phyloP scores from a whole-genome alignment of 2,113 vertebrate genomes.

The Alouatta palliata region DNA sequence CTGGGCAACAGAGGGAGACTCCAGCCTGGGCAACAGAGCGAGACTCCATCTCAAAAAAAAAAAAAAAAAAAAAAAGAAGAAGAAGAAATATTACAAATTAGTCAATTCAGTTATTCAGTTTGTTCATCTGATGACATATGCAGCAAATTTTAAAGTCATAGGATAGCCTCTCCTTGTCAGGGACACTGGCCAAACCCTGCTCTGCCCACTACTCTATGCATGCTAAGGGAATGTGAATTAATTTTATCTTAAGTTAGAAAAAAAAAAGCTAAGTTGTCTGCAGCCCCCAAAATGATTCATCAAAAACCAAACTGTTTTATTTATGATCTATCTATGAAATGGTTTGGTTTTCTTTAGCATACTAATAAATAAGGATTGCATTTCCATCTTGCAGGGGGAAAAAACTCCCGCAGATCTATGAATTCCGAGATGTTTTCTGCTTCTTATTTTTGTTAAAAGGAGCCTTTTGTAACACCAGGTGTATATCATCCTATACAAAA shows the following conservation, averaged over 20 bases:
- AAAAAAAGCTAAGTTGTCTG: slow-evolving; percentile 45
- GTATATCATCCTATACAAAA: slow-evolving; percentile 12
- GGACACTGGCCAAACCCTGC: background rate
- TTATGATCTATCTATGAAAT: slow-evolving; percentile 23
- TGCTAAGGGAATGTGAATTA: background rate
- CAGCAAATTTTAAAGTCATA: slow-evolving; percentile 38
- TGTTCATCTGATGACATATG: background rate
- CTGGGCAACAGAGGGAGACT: no score
- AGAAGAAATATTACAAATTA: slow-evolving; percentile 16
- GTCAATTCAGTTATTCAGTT: background rate
- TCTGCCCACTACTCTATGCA: background rate
- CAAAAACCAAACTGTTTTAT: slow-evolving; percentile 30
- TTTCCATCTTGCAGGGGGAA: background rate
- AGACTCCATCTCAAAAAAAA: no score
- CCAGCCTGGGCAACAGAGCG: no score
- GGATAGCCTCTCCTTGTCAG: background rate
- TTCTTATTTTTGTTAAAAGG: slow-evolving; percentile 42
- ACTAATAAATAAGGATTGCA: background rate
- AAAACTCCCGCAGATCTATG: background rate
- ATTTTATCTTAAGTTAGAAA: slow-evolving; percentile 25
- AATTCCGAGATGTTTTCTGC: background rate
- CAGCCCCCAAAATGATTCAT: slow-evolving; percentile 28
- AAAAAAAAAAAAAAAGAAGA: background rate
- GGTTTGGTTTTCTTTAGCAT: background rate
- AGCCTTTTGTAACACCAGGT: background rate